These are phyloP conservation scores for Potorous gilbertii DNA, from an alignment of 2,797 vertebrate genomes.

Conservation along the genomic window DNA sequence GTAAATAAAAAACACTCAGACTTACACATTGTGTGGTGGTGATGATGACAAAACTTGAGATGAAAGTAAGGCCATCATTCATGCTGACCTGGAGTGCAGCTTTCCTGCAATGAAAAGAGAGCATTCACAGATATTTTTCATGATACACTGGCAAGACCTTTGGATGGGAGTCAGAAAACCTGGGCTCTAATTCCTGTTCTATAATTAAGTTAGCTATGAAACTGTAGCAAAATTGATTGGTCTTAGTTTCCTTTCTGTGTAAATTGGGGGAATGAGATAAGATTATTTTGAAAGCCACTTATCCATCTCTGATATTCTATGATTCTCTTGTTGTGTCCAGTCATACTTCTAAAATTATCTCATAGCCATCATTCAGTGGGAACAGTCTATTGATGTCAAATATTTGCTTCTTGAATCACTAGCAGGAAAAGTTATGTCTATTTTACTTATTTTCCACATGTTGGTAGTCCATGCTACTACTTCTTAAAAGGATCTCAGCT, in stretches of 20 bases:
- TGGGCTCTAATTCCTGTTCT: not conserved
- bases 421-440: not conserved
- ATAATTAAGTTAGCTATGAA: not conserved
- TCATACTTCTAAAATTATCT: not conserved
- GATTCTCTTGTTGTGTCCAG: not conserved
- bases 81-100: constrained; percentile 98
- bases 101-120: constrained; percentile 85
- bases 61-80: constrained; percentile 98
- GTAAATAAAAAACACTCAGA: constrained; percentile 51
- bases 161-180: not conserved
- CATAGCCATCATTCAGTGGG: not conserved
- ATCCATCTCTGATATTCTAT: not conserved
- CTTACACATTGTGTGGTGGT: constrained; percentile 98
- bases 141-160: not conserved
- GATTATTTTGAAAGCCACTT: not conserved
- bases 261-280: not conserved
- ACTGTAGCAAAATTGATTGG: not conserved
- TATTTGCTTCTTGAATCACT: not conserved
- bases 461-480: constrained; percentile 15
- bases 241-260: not conserved
- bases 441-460: not conserved
- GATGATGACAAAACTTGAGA: constrained; percentile 98
- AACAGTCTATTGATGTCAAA: not conserved
- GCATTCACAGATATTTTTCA: constrained; percentile 2
- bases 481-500: not conserved